Evolutionary conservation across 2,113 vertebrate genomes (phyloP).

Genomic region (Tragelaphus buxtoni): DNA sequence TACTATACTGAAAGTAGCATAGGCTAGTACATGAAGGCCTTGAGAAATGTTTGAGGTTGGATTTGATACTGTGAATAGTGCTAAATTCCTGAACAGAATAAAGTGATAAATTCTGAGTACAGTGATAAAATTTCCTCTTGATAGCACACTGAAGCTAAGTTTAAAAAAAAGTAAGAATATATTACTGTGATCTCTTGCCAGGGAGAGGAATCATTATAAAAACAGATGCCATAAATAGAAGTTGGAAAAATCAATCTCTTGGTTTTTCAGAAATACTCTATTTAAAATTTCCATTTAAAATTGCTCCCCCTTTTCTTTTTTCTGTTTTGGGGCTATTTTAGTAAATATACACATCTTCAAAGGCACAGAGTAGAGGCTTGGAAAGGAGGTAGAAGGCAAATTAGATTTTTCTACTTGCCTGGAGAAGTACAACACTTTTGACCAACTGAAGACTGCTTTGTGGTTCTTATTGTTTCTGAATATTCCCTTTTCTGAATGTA

Average conservation of each 20-base stretch:
- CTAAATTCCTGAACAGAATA: not conserved
- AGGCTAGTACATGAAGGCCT: not conserved
- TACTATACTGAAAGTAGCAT: not conserved
- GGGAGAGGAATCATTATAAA: not conserved
- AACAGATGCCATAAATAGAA: not conserved
- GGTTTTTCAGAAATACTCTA: not conserved
- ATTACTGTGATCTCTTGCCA: not conserved
- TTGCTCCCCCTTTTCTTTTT: not conserved
- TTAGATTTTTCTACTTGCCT: constrained; percentile 15
- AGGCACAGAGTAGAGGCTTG: not conserved
- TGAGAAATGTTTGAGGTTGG: not conserved
- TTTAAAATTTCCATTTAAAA: not conserved
- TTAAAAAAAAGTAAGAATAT: not conserved
- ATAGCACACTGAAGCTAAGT: not conserved
- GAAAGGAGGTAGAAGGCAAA: not conserved
- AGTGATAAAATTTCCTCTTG: not conserved
- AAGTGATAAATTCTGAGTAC: not conserved
- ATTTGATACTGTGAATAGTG: not conserved
- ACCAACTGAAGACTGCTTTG: not conserved
- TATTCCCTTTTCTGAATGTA: not conserved
- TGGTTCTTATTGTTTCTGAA: constrained; percentile 30
- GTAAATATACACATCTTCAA: not conserved
- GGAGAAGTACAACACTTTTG: not conserved
- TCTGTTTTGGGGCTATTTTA: not conserved
- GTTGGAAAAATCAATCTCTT: not conserved